A percentile compares a stretch with the other conserved stretches of the same genome.
These are phyloP conservation scores for Amiota minor DNA, from an alignment of 2,888 invertebrate species.

Conservation along the genomic window DNA sequence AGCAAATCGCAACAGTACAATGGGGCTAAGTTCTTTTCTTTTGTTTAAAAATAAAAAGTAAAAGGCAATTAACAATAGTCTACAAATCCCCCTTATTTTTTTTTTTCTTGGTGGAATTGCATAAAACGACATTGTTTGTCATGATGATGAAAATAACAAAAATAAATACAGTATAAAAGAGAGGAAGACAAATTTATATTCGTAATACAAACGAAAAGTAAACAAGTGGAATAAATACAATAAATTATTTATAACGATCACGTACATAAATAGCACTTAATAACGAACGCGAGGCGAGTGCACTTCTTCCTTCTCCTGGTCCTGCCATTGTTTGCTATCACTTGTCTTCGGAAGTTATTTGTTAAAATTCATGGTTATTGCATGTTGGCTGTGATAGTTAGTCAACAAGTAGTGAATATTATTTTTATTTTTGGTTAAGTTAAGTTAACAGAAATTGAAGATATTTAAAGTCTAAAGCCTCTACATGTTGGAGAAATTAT, in stretches of 20 bases:
- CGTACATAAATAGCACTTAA: constrained; percentile 17
- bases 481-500: background rate
- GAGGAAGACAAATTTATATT: background rate
- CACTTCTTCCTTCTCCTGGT: background rate
- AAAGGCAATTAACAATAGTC: background rate
- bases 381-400: background rate
- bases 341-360: background rate
- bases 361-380: background rate
- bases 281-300: too few relatives aligned
- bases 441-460: background rate
- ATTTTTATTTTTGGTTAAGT: too few relatives aligned
- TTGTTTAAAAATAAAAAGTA: background rate
- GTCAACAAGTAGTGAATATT: background rate
- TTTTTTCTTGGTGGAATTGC: background rate
- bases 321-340: background rate
- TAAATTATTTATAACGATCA: constrained; percentile 19
- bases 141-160: constrained; percentile 8
- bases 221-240: constrained; percentile 10
- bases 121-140: background rate
- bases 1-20: background rate
- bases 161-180: background rate
- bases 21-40: background rate
- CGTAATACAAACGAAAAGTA: background rate
- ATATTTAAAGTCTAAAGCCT: background rate
- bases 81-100: background rate